Evolutionary conservation across 2,113 vertebrate genomes (phyloP).

Genomic region (Callipepla californica): DNA sequence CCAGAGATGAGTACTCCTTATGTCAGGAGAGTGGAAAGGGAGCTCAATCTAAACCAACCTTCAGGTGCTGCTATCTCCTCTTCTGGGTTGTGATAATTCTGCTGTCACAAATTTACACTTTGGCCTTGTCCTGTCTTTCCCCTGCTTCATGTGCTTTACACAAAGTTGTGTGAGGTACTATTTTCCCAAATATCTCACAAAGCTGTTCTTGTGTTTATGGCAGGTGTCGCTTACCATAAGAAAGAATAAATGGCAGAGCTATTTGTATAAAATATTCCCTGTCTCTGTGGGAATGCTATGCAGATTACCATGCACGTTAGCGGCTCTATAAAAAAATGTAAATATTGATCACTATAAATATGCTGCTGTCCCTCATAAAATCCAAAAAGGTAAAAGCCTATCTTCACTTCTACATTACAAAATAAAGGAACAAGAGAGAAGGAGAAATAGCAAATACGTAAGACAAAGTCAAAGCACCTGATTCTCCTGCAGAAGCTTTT

Average conservation of each 20-base stretch:
- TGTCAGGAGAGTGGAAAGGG: not conserved
- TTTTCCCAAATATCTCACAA: not conserved
- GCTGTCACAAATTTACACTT: not conserved
- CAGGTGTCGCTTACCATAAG: accelerated
- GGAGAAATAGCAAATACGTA: not conserved
- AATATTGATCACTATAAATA: not conserved
- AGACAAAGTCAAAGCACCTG: not conserved
- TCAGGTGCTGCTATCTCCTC: not conserved
- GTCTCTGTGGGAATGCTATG: not conserved
- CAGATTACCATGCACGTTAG: not conserved
- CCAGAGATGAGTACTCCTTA: not conserved
- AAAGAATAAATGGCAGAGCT: not conserved
- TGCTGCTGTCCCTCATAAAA: not conserved
- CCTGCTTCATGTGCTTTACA: not conserved
- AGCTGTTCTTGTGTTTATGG: not conserved
- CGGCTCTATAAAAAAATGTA: not conserved
- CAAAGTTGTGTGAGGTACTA: not conserved
- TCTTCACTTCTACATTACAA: not conserved
- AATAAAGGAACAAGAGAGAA: not conserved
- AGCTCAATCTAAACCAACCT: not conserved
- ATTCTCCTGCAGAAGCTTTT: not conserved
- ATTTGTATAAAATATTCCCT: not conserved
- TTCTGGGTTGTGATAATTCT: not conserved
- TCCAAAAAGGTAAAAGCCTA: not conserved
- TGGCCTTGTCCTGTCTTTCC: not conserved